Evolutionary conservation across 35 echinoderm and acorn worm species (phyloP).

Genomic region (Antedon bifida): DNA sequence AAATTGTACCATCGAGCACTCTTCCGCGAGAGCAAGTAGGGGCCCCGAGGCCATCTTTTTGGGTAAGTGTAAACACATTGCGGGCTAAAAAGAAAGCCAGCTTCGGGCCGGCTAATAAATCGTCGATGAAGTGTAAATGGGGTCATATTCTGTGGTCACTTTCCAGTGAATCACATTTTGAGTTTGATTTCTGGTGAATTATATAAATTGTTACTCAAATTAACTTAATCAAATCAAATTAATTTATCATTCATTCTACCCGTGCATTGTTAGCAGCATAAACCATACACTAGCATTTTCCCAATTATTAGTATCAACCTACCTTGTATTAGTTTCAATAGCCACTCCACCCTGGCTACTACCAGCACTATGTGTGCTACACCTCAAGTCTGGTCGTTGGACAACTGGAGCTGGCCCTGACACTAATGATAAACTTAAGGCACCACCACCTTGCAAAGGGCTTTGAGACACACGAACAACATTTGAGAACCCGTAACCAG

Average conservation of each 20-base stretch:
- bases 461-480: conserved; percentile 16
- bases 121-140: too few relatives aligned
- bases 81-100: too few relatives aligned
- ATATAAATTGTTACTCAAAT: too few relatives aligned
- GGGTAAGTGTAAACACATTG: too few relatives aligned
- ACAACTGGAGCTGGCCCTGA: conserved; percentile 79
- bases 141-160: too few relatives aligned
- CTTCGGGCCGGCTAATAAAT: too few relatives aligned
- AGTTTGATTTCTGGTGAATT: too few relatives aligned
- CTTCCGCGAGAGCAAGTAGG: too few relatives aligned
- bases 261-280: not conserved
- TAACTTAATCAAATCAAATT: too few relatives aligned
- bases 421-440: conserved; percentile 47
- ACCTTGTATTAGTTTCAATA: conserved; percentile 19
- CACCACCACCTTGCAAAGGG: not conserved
- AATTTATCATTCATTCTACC: not conserved
- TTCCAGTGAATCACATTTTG: too few relatives aligned
- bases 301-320: not conserved
- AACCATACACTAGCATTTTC: not conserved
- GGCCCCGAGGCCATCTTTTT: too few relatives aligned
- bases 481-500: conserved; percentile 20
- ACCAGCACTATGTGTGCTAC: conserved; percentile 4
- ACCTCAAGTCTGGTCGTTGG: conserved; percentile 60
- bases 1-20: too few relatives aligned
- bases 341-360: conserved; percentile 16